Base-by-base conservation (phyloP, 1,140 invertebrate species). In the Drosophila busckii region DNA sequence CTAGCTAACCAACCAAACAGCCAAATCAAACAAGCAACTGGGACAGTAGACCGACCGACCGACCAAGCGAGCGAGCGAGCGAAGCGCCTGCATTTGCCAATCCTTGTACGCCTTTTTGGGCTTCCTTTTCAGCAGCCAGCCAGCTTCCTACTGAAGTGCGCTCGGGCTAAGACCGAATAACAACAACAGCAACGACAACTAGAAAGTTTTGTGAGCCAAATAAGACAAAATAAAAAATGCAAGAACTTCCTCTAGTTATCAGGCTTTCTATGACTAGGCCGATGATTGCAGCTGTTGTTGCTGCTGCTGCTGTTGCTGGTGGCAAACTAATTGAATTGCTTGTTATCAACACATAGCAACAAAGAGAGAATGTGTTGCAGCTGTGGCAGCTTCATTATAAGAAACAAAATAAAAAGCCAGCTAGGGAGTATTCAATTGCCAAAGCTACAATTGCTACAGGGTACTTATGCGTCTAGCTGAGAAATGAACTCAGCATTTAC, bases 271-370 rank as follows among this genome's bases (percentile, higher is more conserved):
- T 52, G 52, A 35, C 53, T 62, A 68, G 37, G 54, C 46, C 49
- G 52, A 63, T 67, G 67, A 80, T 64, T 76, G 62, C 55, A 37
- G 49, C 37, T 56, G 8, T 35, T 42, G 26, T 41, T 58, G 28
- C 13, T 35, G 37, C 3, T 28, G 22, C 20, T 49, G 32, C 17
- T 50, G 34, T 16, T 52, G 48, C n/a, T 32, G 8, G 13, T 28
- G 17, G 56, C 42, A 62, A 63, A 52, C 62, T 63, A 63, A 63
- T 76, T 65, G 70, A 75, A 75, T 75, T 75, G 70, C 65, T 75
- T 69, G 65, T 67, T 62, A 70, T 48, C 62, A 69, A 61, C 65
- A 64, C 41, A 41, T 32, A 42, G 26, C 35, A 37, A 34, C 45
- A 40, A 49, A 25, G 20, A 7, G 9, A 25, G 4, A 42, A 41